Base-by-base conservation (phyloP, 1,140 invertebrate species). In the Holcopasites calliopsidis region DNA sequence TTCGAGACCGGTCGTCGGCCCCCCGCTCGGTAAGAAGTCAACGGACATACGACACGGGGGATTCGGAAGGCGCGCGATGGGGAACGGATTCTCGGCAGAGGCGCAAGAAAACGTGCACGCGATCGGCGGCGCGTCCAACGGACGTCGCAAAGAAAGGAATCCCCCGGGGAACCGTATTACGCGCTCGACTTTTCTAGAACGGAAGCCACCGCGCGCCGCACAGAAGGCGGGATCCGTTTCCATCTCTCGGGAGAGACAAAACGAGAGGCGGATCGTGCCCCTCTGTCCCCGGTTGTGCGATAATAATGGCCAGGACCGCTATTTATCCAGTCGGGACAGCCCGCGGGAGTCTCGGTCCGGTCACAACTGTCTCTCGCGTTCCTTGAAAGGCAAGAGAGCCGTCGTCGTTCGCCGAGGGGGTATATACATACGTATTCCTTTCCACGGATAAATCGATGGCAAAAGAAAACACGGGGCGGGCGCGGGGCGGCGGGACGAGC, bases 271-370 rank as follows among this genome's bases (percentile, higher is more conserved):
- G 16, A 72, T 40, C 28, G 5, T 7, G 1, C 1, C 26, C 7
- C 23, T n/a, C 7, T 38, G 52, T 52, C 26, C 65, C 86, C 87
- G 81, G 83, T 85, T 88, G 84, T 65, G 68, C 44, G 57, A 76
- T 83, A n/a, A n/a, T n/a, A 88, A 88, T 81, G 82, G 85, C 76
- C 66, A 83, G 80, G n/a, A n/a, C 72, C 79, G 76, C 71, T 85
- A 85, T 86, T 88, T 86, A 86, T 87, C 80, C 80, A 60, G 42
- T 18, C 40, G 31, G 52, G 38, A 64, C n/a, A n/a, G n/a, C 40
- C 50, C 42, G 44, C 66, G 52, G 58, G 64, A 72, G n/a, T n/a
- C 50, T 60, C 72, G 60, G 76, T 69, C 69, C 55, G 62, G 58
- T 65, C 58, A 82, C 71, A 65, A 66, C 57, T 73, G 79, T 77